Percentiles rank a stretch among this genome's conserved stretches.
Evolutionary conservation across 2,888 invertebrate species (phyloP).

Genomic region (Drosophila fungiperda): DNA sequence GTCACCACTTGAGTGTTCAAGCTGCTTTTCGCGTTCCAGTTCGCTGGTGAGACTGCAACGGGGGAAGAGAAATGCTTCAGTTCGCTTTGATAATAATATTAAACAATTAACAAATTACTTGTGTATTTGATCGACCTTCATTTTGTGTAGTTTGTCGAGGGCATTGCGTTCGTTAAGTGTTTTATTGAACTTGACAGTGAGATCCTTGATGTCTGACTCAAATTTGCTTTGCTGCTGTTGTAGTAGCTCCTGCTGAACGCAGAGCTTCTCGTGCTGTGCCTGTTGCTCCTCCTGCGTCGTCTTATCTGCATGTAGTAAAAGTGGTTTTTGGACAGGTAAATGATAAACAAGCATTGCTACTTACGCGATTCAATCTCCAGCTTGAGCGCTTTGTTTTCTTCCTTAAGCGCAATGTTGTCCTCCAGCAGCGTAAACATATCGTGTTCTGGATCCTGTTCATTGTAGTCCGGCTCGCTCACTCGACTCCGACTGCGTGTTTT

Average conservation of each 20-base stretch:
- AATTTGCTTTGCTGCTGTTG: slow-evolving; percentile 71
- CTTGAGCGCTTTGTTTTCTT: slow-evolving; percentile 83
- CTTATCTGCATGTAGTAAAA: slow-evolving; percentile 67
- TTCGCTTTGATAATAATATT: neutral
- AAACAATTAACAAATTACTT: slow-evolving; percentile 53
- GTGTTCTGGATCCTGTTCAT: slow-evolving; percentile 84
- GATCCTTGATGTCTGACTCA: slow-evolving; percentile 78
- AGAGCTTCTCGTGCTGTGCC: slow-evolving; percentile 78
- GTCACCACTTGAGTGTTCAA: slow-evolving; percentile 20
- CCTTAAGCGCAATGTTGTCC: slow-evolving; percentile 84
- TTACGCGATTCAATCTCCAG: slow-evolving; percentile 83
- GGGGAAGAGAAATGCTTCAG: neutral
- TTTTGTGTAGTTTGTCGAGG: slow-evolving; percentile 82
- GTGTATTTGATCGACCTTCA: slow-evolving; percentile 82
- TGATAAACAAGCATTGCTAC: slow-evolving; percentile 25
- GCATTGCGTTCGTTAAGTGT: slow-evolving; percentile 81
- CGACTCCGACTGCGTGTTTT: slow-evolving; percentile 84
- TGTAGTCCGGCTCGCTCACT: slow-evolving; percentile 83
- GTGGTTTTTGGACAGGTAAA: neutral
- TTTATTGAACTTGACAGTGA: slow-evolving; percentile 75
- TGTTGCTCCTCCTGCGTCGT: slow-evolving; percentile 79
- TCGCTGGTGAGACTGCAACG: slow-evolving; percentile 61
- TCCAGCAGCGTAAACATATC: slow-evolving; percentile 84
- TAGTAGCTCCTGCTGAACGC: slow-evolving; percentile 71
- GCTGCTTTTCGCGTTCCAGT: slow-evolving; percentile 71